These are phyloP conservation scores for Erythrocercus mccallii DNA, from an alignment of 2,113 vertebrate genomes.

Conservation along the genomic window DNA sequence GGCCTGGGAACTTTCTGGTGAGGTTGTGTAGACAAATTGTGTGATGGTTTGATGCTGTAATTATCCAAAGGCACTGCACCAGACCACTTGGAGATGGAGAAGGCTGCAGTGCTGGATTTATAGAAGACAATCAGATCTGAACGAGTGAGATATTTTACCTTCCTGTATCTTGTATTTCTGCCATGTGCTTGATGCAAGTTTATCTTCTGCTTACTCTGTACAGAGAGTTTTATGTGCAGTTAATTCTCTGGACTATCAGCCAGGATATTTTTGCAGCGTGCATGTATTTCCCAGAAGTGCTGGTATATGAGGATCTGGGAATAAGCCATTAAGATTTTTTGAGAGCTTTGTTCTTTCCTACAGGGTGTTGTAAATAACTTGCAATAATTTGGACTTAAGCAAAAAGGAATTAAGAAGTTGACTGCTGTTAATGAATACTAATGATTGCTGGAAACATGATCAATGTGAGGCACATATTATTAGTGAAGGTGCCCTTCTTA, in stretches of 20 bases:
- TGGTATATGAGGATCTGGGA: constrained; percentile 37
- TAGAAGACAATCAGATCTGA: neutral
- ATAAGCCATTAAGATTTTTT: constrained; percentile 46
- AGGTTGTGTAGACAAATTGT: neutral
- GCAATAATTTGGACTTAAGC: constrained; percentile 62
- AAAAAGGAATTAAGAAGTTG: constrained; percentile 66
- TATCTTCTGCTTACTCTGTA: neutral
- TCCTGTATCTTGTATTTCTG: neutral
- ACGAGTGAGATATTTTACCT: neutral
- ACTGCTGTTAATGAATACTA: constrained; percentile 66
- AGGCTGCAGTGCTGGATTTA: neutral
- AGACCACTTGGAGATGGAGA: neutral
- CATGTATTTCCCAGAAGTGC: constrained; percentile 43
- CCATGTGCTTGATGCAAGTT: neutral
- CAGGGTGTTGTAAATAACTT: constrained; percentile 61
- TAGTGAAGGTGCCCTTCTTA: constrained; percentile 63
- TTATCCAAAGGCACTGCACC: neutral
- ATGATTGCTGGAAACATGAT: constrained; percentile 61
- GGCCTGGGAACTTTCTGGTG: neutral
- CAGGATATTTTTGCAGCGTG: neutral
- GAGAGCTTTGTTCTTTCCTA: constrained; percentile 50
- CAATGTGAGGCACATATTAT: constrained; percentile 59
- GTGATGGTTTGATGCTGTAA: neutral
- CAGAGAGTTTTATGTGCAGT: neutral
- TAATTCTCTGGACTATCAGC: neutral